Conservation (phyloP, 2,888 invertebrate species). For the Sclerodermus sp. region DNA sequence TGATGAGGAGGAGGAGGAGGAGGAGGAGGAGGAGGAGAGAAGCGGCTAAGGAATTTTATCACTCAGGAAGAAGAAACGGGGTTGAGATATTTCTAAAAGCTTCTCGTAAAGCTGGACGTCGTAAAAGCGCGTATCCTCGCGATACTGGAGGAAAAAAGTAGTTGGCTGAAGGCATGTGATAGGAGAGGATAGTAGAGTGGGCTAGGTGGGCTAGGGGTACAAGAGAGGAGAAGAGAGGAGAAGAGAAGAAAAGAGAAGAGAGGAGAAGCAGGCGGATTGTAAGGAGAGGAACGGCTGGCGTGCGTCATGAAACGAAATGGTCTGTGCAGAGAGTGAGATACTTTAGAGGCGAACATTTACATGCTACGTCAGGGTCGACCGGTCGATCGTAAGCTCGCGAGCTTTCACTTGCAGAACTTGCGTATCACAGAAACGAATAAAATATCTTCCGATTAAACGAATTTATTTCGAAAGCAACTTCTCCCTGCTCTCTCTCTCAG, state of each 20-base stretch:
- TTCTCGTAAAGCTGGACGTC: conserved; percentile 26
- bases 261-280: too few species aligned
- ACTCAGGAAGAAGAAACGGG: not conserved
- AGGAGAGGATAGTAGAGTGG: not conserved
- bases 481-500: too few species aligned
- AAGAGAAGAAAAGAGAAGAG: too few species aligned
- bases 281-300: conserved; percentile 21
- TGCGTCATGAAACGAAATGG: conserved; percentile 32
- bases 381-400: conserved; percentile 17
- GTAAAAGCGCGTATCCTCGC: conserved; percentile 23
- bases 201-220: not conserved
- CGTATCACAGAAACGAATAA: too few species aligned
- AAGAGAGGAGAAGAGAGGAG: too few species aligned
- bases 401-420: too few species aligned
- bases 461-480: too few species aligned
- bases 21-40: conserved; percentile 1
- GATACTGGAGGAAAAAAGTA: not conserved
- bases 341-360: conserved; percentile 28
- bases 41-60: not conserved
- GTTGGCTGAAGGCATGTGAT: too few species aligned
- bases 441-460: too few species aligned
- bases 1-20: not conserved
- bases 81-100: conserved; percentile 29
- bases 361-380: conserved; percentile 13
- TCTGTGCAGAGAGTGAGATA: conserved; percentile 12